Evolutionary conservation across 1,140 invertebrate species (phyloP), one percentile per base, ranked within the genome.

Genomic region (Neuroterus valhalla): DNA sequence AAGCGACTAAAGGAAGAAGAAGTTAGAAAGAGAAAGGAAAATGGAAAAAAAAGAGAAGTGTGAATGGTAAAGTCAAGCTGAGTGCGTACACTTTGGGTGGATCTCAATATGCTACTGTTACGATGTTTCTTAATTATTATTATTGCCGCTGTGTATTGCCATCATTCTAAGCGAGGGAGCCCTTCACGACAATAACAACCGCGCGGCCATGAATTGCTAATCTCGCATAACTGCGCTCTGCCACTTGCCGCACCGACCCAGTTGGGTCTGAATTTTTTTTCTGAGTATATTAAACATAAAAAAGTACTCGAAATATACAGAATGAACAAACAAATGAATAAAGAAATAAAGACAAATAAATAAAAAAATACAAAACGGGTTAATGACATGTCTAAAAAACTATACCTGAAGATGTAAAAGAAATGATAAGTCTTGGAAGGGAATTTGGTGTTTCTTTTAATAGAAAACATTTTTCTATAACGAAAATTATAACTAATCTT

Each of bases 61-160:
- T 76, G 48, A 71, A 43, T 42, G 55, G 23, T 45, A 66, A 50
- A 50, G 71, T 77, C 55, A 70, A 75, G 80, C 66, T 68, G 75
- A 81, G 75, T 85, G 79, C 76, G 81, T 79, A 71, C 68, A 62
- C 78, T 68, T 76, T 78, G 75, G 71, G 75, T 79, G 70, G 77
- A 72, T 77, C 82, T 82, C 81, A 89, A 88, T 89, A 85, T 86
- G 83, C 83, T 67, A 68, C 80, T 78, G 84, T 89, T 88, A 87
- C 87, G 84, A 88, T 90, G 85, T 88, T 89, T 89, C 88, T 89
- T 89, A 90, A 90, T 90, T 90, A 89, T 89, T 88, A 88, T 89
- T 89, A 89, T 89, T 90, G 83, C 88, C 83, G 76, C 80, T 82
- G 83, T 86, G 83, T 85, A 82, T 84, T 85, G 83, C 82, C 81